Conservation (phyloP, 2,797 vertebrate species). For the Crossoptilon crossoptilon region DNA sequence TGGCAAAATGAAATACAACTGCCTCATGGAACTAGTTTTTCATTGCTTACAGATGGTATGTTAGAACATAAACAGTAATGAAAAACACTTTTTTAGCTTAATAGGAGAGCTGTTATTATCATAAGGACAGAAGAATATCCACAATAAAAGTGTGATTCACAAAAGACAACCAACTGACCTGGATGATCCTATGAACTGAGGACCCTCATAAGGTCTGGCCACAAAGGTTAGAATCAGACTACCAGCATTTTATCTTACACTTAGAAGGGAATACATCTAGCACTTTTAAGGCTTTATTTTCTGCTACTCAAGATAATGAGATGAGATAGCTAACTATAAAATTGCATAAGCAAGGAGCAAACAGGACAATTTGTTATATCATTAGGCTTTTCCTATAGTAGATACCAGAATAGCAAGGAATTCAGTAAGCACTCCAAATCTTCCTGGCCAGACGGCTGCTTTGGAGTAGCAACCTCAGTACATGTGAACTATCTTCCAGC, state of each 20-base stretch:
- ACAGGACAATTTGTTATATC: conserved; percentile 42
- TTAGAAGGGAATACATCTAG: not conserved
- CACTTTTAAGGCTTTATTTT: conserved; percentile 14
- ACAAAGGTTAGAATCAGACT: not conserved
- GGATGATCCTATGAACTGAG: not conserved
- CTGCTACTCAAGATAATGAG: not conserved
- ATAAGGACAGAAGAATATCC: not conserved
- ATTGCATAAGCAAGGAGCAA: conserved; percentile 15
- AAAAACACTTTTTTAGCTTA: conserved; percentile 22
- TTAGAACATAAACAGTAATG: not conserved
- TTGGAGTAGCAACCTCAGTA: conserved; percentile 2
- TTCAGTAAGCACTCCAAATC: conserved; percentile 30
- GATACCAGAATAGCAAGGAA: conserved; percentile 53
- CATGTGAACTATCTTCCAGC: conserved; percentile 9
- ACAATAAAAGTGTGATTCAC: not conserved
- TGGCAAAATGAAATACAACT: conserved; percentile 21
- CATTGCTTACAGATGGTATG: conserved; percentile 17
- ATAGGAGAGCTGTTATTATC: conserved; percentile 4
- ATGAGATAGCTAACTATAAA: conserved; percentile 5
- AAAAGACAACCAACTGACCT: not conserved
- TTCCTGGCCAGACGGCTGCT: conserved; percentile 14
- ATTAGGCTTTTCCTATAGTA: conserved; percentile 37
- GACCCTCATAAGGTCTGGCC: not conserved
- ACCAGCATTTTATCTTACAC: not conserved
- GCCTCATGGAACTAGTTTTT: not conserved